Percentiles rank a stretch among this genome's conserved stretches.
These are phyloP conservation scores for Saccostrea glomerata DNA, from an alignment of 1,140 invertebrate species.

Conservation along the genomic window DNA sequence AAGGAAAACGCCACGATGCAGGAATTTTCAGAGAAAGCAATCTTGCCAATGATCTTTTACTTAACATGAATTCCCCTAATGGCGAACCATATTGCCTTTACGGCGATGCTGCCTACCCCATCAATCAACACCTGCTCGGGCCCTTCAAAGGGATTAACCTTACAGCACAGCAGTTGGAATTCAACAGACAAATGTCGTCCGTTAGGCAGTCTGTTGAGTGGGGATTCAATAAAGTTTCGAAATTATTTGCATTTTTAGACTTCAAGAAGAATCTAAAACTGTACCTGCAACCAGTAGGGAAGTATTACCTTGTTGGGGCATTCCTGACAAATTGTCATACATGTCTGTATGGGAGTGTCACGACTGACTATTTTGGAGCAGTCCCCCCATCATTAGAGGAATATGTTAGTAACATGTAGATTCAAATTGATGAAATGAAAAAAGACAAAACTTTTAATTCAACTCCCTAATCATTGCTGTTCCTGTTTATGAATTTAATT, in stretches of 20 bases:
- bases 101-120: slow-evolving; percentile 34
- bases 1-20: slow-evolving; percentile 40
- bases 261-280: slow-evolving; percentile 6
- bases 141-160: too few relatives aligned
- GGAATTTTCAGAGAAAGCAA: slow-evolving; percentile 34
- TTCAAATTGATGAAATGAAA: too few relatives aligned
- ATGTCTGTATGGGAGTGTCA: background rate
- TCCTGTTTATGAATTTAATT: too few relatives aligned
- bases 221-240: background rate
- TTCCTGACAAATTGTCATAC: background rate
- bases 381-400: background rate
- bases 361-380: background rate
- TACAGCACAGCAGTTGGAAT: too few relatives aligned
- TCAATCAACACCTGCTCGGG: background rate
- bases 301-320: background rate
- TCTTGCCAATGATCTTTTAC: background rate
- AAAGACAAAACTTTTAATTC: too few relatives aligned
- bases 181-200: background rate
- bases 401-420: background rate
- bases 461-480: too few relatives aligned
- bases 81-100: too few relatives aligned
- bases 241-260: background rate
- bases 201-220: background rate
- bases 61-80: too few relatives aligned
- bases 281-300: background rate